These are phyloP conservation scores for Pedionomus torquatus DNA, from an alignment of 2,113 vertebrate species.

Conservation along the genomic window DNA sequence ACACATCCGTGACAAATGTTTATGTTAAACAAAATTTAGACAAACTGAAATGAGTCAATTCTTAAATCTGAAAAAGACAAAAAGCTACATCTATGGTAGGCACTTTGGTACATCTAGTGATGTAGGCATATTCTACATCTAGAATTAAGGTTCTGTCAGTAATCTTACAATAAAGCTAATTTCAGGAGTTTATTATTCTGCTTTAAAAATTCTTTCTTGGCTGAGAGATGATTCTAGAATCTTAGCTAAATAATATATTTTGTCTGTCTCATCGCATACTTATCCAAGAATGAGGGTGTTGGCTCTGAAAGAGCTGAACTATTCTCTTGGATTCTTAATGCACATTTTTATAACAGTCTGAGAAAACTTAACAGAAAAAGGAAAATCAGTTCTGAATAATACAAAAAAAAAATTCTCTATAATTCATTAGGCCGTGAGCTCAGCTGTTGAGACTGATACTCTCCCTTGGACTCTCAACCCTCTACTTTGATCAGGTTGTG, in stretches of 20 bases:
- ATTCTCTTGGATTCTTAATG: slow-evolving; percentile 52
- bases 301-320: neutral
- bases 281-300: slow-evolving; percentile 28
- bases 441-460: neutral
- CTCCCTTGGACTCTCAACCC: neutral
- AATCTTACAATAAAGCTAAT: slow-evolving; percentile 58
- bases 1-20: neutral
- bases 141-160: slow-evolving; percentile 48
- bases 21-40: neutral
- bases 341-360: slow-evolving; percentile 57
- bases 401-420: neutral
- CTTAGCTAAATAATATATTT: slow-evolving; percentile 20
- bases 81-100: slow-evolving; percentile 53
- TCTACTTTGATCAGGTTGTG: neutral
- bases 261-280: slow-evolving; percentile 55
- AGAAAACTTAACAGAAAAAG: slow-evolving; percentile 13
- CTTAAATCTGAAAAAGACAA: neutral
- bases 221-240: slow-evolving; percentile 32
- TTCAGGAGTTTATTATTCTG: slow-evolving; percentile 30
- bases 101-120: slow-evolving; percentile 72
- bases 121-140: slow-evolving; percentile 43
- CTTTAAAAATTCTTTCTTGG: slow-evolving; percentile 27
- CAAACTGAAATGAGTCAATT: slow-evolving; percentile 13
- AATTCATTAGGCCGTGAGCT: neutral
- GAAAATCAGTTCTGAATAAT: neutral